Percentiles rank a stretch among this genome's conserved stretches.
phyloP scores from a whole-genome alignment of 2,888 invertebrate genomes.

The Chelonus formosanus region DNA sequence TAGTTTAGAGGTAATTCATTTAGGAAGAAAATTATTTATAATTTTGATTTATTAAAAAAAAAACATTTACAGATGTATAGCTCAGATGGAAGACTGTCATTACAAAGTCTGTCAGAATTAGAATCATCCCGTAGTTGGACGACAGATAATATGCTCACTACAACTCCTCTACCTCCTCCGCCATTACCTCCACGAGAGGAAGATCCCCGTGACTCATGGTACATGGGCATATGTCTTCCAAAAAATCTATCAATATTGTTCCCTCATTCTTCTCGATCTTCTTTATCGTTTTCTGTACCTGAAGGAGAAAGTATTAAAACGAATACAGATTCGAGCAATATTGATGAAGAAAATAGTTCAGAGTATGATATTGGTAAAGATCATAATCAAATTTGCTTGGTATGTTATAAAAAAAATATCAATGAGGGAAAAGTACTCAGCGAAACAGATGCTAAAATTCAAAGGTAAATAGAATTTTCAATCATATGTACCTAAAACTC shows the following conservation, averaged over 20 bases:
- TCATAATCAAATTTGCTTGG: constrained; percentile 56
- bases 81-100: constrained; percentile 58
- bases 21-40: no score
- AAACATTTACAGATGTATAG: constrained; percentile 55
- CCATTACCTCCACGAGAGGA: constrained; percentile 58
- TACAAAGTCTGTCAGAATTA: constrained; percentile 60
- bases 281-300: constrained; percentile 33
- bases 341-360: constrained; percentile 54
- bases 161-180: constrained; percentile 50
- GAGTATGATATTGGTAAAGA: constrained; percentile 50
- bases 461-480: constrained; percentile 45
- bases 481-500: not conserved
- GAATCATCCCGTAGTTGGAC: constrained; percentile 61
- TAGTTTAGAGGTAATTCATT: constrained; percentile 55
- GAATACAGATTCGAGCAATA: constrained; percentile 42
- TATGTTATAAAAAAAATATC: constrained; percentile 51
- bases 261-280: constrained; percentile 63
- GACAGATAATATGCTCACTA: constrained; percentile 50
- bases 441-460: constrained; percentile 51
- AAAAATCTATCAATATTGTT: constrained; percentile 74
- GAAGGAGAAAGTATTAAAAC: constrained; percentile 38
- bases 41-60: constrained; percentile 31
- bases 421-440: constrained; percentile 42
- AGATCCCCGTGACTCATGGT: constrained; percentile 69
- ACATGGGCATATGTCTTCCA: constrained; percentile 81